A percentile compares a stretch with the other conserved stretches of the same genome.
Conservation (phyloP, 2,888 invertebrate species). For the Amphipyra tragopoginis region DNA sequence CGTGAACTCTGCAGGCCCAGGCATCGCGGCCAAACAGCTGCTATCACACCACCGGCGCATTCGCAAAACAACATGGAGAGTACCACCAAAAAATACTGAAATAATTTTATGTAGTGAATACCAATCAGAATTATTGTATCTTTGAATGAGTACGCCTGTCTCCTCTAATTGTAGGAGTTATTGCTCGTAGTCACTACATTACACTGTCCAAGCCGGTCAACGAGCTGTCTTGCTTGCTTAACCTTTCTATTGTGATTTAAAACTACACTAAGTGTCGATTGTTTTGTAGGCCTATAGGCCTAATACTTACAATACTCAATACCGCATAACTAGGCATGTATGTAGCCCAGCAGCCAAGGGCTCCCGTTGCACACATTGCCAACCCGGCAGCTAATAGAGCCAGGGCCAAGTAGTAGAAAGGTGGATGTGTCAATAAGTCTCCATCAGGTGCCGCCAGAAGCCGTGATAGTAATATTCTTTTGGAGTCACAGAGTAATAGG, state of each 20-base stretch:
- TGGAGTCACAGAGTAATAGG: constrained; percentile 92
- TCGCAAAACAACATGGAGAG: constrained; percentile 92
- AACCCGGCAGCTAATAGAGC: constrained; percentile 93
- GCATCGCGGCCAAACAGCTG: constrained; percentile 94
- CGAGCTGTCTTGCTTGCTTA: not conserved
- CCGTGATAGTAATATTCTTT: constrained; percentile 92
- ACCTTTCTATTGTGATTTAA: not conserved
- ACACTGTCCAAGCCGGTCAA: not conserved
- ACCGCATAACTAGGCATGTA: constrained; percentile 93
- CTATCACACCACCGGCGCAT: constrained; percentile 92
- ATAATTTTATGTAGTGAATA: constrained; percentile 10
- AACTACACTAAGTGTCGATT: not conserved
- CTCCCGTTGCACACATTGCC: constrained; percentile 91
- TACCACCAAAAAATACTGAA: constrained; percentile 93
- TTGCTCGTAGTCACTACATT: not conserved
- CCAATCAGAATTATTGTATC: no score
- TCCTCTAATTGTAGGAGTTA: not conserved
- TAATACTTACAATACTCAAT: constrained; percentile 91
- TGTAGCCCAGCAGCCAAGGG: constrained; percentile 95
- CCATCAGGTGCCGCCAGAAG: constrained; percentile 91
- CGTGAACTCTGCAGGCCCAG: constrained; percentile 92
- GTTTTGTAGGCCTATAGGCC: not conserved
- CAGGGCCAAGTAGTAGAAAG: constrained; percentile 94
- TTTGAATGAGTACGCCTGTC: not conserved
- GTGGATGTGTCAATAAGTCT: constrained; percentile 91